Evolutionary conservation across 2,113 vertebrate genomes (phyloP), one percentile per base, ranked within the genome.

Genomic region (Glaucomys volans): DNA sequence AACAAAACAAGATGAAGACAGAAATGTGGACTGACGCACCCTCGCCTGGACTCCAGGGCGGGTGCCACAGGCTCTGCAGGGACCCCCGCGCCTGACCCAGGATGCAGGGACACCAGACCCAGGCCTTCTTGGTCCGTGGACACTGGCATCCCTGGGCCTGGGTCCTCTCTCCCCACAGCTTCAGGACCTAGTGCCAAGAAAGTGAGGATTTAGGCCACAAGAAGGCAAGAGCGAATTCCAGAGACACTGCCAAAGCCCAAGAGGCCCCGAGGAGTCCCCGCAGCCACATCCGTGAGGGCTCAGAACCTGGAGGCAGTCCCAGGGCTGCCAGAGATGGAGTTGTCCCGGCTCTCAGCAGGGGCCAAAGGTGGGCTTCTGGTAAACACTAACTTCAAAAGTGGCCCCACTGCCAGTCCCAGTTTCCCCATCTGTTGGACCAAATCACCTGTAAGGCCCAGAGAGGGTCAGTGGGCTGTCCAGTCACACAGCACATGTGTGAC

Each of bases 21-120:
- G 67, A 84, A 67, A 4, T 69, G 75, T 50, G 75, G 92, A 98
- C 94, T 97, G 97, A 93, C 94, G 96, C 98, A 97, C 98, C 99
- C 98, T 98, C 98, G 79, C 98, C 98, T 98, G 97, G 98, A 98
- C 96, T 97, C 98, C 75, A 97, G 97, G 96, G 96, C 95, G 96
- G 96, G 81, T 94, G 52, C 98, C 62, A 0, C 16, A 0, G 81
- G 96, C 90, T 97, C 95, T 64, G 37, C 96, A 83, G 91, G 96
- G 96, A 94, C 92, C 94, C 97, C 40, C 67, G 89, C 92, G 67
- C 93, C 80, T 47, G 94, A 26, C 79, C 86, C 76, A 86, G 89
- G 81, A 93, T 7, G 0, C 91, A 28, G 17, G 87, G 79, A 54
- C 90, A 4, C 11, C 37, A 0, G 11, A 8, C 12, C 57, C 66